phyloP scores from a whole-genome alignment of 2,888 invertebrate genomes.

The Brachyptera putata region DNA sequence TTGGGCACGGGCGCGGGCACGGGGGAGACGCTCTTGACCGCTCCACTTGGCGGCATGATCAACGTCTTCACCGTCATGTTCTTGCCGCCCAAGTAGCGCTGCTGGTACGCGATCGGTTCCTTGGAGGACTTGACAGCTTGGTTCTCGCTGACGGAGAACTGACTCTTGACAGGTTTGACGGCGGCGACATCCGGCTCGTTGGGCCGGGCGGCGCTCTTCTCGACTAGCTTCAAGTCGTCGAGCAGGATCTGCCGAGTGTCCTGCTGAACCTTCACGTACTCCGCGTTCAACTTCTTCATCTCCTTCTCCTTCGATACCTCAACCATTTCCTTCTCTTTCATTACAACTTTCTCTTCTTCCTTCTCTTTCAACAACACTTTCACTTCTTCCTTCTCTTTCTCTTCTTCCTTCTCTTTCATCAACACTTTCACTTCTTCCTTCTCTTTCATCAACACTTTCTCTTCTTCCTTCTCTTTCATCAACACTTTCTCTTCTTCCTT shows the following conservation, averaged over 20 bases:
- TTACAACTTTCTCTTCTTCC: not conserved
- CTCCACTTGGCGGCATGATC: not conserved
- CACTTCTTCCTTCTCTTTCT: slow-evolving; percentile 36
- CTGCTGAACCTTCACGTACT: slow-evolving; percentile 40
- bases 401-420: slow-evolving; percentile 37
- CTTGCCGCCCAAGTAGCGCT: not conserved
- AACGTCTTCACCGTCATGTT: not conserved
- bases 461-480: slow-evolving; percentile 35
- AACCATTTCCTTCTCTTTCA: not conserved
- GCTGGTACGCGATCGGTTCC: not conserved
- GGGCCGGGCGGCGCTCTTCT: not conserved
- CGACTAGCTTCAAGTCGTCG: not conserved
- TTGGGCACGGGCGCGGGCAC: not conserved
- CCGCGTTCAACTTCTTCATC: slow-evolving; percentile 37
- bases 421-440: slow-evolving; percentile 39
- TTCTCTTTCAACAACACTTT: slow-evolving; percentile 41
- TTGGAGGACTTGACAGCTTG: too few relatives aligned
- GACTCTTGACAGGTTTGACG: too few relatives aligned
- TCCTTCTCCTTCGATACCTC: slow-evolving; percentile 33
- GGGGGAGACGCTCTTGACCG: too few relatives aligned
- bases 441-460: slow-evolving; percentile 8
- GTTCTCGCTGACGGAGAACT: too few relatives aligned
- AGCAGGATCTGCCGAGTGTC: not conserved
- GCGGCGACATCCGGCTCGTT: too few relatives aligned
- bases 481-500: slow-evolving; percentile 39